Evolutionary conservation across 1,140 invertebrate species (phyloP), one percentile per base, ranked within the genome.

Genomic region (Dreissena polymorpha): DNA sequence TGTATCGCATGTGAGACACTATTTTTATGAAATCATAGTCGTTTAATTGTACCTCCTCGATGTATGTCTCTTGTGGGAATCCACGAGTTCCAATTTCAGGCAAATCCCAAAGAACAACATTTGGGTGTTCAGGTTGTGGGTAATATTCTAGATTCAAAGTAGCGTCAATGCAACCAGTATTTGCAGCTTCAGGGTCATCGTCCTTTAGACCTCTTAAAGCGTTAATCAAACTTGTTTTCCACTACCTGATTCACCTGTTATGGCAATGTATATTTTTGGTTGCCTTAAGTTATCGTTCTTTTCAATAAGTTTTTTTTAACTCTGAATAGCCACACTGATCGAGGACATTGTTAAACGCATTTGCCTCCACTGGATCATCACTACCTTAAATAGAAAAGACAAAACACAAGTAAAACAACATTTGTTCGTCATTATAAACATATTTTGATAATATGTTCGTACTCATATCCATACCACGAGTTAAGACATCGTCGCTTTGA

Each of bases 221-320:
- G n/a, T 69, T 69, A 18, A 69, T 69, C 29, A 69, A 69, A 12
- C 12, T 21, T 18, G 67, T 27, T 69, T 69, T 39, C 67, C 67
- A 67, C 23, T 29, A 7, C 64, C 64, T 13, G 64, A 18, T 21
- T 29, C 23, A 67, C 64, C 67, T 10, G 27, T 69, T 25, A 69
- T 23, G n/a, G 67, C 67, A 69, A 69, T 69, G 6, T 69, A n/a
- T 29, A 69, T 0, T 29, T 29, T 21, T 39, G 29, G 16, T 0
- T 69, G 39, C 39, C 39, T 5, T 39, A 8, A 2, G 8, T 8
- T 39, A 8, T 39, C 8, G 39, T 8, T 39, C 8, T 39, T 2
- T 39, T 39, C 39, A 39, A 39, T 39, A 5, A 39, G 39, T 39
- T 39, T 39, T 8, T n/a, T 5, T 39, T 39, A 39, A 39, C 39